Conservation (phyloP, 2,113 vertebrate species). For the Petroica traversi region DNA sequence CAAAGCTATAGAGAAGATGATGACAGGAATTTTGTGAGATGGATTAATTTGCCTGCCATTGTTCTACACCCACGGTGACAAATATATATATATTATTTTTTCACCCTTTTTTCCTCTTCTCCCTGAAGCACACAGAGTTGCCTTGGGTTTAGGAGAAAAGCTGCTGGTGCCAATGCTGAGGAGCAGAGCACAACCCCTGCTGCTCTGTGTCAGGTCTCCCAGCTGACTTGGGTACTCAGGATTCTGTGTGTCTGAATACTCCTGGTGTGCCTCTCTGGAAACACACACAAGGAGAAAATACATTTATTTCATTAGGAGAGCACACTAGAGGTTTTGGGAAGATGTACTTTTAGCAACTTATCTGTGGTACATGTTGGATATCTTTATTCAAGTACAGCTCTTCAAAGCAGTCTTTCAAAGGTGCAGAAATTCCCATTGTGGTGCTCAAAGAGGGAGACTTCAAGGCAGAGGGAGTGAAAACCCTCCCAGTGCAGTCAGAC, state of each 20-base stretch:
- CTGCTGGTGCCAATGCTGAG: background rate
- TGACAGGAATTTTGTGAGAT: background rate
- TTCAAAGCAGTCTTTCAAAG: constrained; percentile 20
- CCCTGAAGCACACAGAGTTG: background rate
- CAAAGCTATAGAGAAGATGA: background rate
- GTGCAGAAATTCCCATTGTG: background rate
- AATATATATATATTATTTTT: background rate
- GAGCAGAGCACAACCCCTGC: background rate
- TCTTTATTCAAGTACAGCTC: background rate
- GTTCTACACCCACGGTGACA: background rate
- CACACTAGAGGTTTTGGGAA: background rate
- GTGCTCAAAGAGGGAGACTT: background rate
- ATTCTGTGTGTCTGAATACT: background rate
- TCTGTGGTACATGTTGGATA: background rate
- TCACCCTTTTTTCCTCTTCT: background rate
- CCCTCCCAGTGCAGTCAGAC: background rate
- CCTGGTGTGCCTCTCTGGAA: background rate
- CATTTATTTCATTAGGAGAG: background rate
- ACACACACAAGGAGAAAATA: background rate
- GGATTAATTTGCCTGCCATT: background rate
- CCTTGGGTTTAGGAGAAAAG: background rate
- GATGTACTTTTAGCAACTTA: background rate
- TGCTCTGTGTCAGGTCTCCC: background rate
- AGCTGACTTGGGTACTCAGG: background rate
- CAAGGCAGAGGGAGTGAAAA: background rate